Evolutionary conservation across 2,888 invertebrate species (phyloP).

Genomic region (Rhingia campestris): DNA sequence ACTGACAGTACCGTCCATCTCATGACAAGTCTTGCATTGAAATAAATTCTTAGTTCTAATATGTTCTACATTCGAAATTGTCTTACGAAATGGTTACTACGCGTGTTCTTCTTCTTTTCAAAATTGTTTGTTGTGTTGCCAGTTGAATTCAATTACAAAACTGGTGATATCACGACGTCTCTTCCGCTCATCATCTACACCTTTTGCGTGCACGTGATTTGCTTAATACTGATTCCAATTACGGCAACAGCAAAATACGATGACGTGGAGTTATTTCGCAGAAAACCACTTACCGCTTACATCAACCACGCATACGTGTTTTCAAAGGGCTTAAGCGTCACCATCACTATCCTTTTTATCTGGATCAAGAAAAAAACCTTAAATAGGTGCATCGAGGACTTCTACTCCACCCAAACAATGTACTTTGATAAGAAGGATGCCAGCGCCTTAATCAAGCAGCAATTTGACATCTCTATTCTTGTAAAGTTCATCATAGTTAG

Average conservation of each 20-base stretch:
- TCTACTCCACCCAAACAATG: not conserved
- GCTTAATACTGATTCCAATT: not conserved
- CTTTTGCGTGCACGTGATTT: not conserved
- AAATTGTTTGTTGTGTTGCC: not conserved
- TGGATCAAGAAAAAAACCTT: conserved; percentile 7
- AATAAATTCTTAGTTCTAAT: not conserved
- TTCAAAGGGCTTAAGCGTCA: not conserved
- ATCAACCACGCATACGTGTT: not conserved
- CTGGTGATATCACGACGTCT: conserved; percentile 5
- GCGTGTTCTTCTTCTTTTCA: not conserved
- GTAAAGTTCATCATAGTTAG: not conserved
- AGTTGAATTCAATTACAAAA: conserved; percentile 10
- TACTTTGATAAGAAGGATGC: not conserved
- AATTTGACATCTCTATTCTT: not conserved
- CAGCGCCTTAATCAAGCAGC: not conserved
- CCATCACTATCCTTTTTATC: not conserved
- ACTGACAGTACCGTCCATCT: not conserved
- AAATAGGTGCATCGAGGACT: not conserved
- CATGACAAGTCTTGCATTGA: no score
- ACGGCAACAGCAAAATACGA: not conserved
- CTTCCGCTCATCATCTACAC: not conserved
- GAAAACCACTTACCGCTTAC: conserved; percentile 2
- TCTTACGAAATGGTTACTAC: not conserved
- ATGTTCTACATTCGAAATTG: conserved; percentile 12
- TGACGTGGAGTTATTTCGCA: conserved; percentile 7